Evolutionary conservation across 2,888 invertebrate genomes (phyloP).

Genomic region (Trichogramma evanescens): DNA sequence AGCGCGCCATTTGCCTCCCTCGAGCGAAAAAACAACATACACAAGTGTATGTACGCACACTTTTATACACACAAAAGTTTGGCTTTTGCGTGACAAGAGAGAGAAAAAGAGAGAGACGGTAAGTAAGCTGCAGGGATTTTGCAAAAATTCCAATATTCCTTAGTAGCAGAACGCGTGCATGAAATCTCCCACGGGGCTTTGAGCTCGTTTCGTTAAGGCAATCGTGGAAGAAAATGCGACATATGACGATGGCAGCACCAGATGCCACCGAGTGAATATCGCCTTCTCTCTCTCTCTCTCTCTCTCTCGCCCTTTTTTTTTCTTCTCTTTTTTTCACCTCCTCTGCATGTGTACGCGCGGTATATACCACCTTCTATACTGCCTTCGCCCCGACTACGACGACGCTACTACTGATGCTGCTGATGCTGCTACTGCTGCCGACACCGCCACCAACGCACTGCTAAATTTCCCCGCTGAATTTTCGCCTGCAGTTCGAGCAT

Average conservation of each 20-base stretch:
- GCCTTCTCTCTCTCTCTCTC: neutral
- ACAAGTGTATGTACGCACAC: too few species aligned
- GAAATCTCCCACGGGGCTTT: conserved; percentile 27
- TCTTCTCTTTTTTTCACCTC: neutral
- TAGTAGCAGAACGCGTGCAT: conserved; percentile 10
- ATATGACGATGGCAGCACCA: conserved; percentile 13
- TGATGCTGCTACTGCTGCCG: too few species aligned
- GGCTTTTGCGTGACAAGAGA: too few species aligned
- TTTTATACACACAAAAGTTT: too few species aligned
- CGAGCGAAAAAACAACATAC: too few species aligned
- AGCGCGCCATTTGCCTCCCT: too few species aligned
- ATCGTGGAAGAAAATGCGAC: conserved; percentile 25
- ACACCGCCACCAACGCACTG: neutral
- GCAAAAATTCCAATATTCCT: conserved; percentile 35
- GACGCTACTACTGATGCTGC: too few species aligned
- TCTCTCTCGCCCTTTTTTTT: neutral
- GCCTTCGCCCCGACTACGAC: too few species aligned
- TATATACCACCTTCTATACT: too few species aligned
- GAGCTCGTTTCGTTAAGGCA: conserved; percentile 32
- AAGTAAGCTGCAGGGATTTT: conserved; percentile 23
- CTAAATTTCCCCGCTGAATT: conserved; percentile 13
- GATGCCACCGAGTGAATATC: conserved; percentile 17
- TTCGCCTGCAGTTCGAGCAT: neutral
- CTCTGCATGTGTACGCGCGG: too few species aligned
- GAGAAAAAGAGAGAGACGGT: too few species aligned